These are phyloP conservation scores for Alauda arvensis DNA, from an alignment of 2,797 vertebrate genomes.

Conservation along the genomic window DNA sequence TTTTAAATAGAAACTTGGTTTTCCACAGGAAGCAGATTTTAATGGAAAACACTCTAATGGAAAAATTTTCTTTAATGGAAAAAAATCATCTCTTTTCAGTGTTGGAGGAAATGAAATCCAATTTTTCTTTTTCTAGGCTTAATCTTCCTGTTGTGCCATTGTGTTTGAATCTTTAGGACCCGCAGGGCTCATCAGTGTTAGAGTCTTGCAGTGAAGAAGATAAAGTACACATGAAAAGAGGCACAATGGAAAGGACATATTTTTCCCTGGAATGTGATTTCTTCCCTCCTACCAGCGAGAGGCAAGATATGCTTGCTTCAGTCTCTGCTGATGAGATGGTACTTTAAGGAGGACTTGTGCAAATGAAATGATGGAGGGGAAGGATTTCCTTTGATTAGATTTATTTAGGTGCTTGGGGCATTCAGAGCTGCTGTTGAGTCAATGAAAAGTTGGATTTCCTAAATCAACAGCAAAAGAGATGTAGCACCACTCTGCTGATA, in stretches of 20 bases:
- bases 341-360: neutral
- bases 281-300: neutral
- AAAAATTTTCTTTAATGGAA: conserved; percentile 12
- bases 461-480: conserved; percentile 7
- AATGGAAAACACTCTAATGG: conserved; percentile 12
- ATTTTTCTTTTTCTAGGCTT: neutral
- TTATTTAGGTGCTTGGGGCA: conserved; percentile 28
- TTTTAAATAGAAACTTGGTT: conserved; percentile 18
- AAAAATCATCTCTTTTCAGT: neutral
- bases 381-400: conserved; percentile 27
- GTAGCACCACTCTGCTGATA: conserved; percentile 2
- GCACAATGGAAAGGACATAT: neutral
- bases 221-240: conserved; percentile 6
- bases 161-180: conserved; percentile 11
- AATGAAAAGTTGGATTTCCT: conserved; percentile 28
- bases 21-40: conserved; percentile 25
- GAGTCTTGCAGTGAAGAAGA: conserved; percentile 31
- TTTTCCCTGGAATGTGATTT: neutral
- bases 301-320: neutral
- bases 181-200: conserved; percentile 6
- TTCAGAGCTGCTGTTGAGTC: conserved; percentile 7
- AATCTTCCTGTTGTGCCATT: conserved; percentile 21
- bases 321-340: neutral
- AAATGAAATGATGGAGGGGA: conserved; percentile 1
- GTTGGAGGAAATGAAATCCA: neutral